Evolutionary conservation across 2,113 vertebrate genomes (phyloP).

Genomic region (Calyptommatus sinebrachiatus): DNA sequence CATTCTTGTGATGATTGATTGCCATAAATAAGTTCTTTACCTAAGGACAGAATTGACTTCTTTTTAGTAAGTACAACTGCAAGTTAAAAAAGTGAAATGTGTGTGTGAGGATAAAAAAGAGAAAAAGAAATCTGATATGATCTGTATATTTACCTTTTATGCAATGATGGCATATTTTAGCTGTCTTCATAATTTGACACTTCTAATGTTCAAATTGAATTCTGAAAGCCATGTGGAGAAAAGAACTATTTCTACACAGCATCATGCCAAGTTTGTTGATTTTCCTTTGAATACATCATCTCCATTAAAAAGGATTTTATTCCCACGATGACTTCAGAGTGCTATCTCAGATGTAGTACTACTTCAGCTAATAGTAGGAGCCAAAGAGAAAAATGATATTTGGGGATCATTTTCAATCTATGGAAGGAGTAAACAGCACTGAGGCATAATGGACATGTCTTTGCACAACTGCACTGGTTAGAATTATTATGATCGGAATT

Average conservation of each 20-base stretch:
- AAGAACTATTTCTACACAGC: not conserved
- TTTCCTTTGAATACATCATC: conserved; percentile 34
- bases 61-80: not conserved
- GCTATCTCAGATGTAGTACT: conserved; percentile 20
- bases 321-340: conserved; percentile 29
- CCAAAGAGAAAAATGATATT: not conserved
- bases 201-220: not conserved
- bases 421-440: too few relatives aligned
- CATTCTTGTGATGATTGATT: not conserved
- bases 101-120: not conserved
- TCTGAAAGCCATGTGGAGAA: not conserved
- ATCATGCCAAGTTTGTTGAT: conserved; percentile 29
- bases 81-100: not conserved
- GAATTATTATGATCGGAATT: too few relatives aligned
- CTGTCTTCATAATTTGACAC: not conserved
- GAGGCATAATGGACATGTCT: too few relatives aligned
- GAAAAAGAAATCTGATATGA: too few relatives aligned
- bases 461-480: too few relatives aligned
- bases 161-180: not conserved
- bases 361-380: not conserved
- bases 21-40: not conserved
- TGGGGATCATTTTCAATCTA: too few relatives aligned
- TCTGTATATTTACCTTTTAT: not conserved
- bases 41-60: too few relatives aligned
- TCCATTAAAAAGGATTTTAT: conserved; percentile 24